phyloP scores from a whole-genome alignment of 2,113 vertebrate species.

The Enhydra lutris region DNA sequence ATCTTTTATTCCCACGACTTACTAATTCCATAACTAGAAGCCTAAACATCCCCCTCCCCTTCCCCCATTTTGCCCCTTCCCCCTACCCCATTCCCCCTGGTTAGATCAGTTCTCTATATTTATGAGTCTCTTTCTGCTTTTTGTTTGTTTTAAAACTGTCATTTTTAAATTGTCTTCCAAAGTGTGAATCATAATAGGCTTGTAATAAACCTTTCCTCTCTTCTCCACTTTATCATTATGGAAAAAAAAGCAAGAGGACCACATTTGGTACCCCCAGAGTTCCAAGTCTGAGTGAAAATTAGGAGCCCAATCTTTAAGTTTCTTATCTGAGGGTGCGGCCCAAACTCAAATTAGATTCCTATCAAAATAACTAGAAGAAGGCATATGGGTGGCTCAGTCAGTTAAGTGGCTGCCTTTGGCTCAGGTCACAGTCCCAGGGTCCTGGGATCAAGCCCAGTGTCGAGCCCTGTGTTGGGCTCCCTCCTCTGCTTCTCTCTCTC shows the following conservation, averaged over 20 bases:
- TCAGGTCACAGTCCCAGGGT: not conserved
- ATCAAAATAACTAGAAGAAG: not conserved
- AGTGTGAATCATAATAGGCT: not conserved
- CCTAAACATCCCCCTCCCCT: not conserved
- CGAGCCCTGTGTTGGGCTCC: not conserved
- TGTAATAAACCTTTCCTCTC: not conserved
- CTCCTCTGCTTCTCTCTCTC: not conserved
- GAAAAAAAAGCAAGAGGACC: not conserved
- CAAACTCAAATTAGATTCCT: not conserved
- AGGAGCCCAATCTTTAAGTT: not conserved
- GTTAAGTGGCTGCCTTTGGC: not conserved
- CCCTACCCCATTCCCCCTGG: not conserved
- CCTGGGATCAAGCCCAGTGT: not conserved
- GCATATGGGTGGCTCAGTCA: not conserved
- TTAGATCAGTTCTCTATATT: not conserved
- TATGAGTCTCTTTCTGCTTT: not conserved
- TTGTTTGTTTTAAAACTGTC: not conserved
- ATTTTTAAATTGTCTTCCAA: conserved; percentile 23
- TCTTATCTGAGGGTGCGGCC: not conserved
- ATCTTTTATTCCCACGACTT: not conserved
- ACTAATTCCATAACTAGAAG: not conserved
- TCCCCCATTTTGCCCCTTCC: not conserved
- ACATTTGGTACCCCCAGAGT: not conserved
- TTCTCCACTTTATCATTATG: not conserved
- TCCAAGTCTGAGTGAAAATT: not conserved